Conservation (phyloP, 2,113 vertebrate genomes). For the Archocentrus centrarchus region DNA sequence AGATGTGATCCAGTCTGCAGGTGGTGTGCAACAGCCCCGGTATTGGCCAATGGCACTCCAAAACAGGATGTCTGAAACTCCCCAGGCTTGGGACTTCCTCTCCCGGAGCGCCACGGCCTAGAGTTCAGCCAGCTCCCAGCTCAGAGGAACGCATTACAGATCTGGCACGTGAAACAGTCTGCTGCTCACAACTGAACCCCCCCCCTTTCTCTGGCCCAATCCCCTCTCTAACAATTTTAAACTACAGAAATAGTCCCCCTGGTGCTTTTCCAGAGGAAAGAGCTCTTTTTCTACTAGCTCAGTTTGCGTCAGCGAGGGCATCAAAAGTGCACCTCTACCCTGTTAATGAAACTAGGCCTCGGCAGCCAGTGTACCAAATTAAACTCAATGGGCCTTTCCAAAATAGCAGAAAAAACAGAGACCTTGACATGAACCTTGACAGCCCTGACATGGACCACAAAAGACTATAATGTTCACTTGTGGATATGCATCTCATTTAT, state of each 20-base stretch:
- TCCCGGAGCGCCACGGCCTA: conserved; percentile 63
- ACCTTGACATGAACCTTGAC: conserved; percentile 63
- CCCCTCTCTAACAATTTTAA: conserved; percentile 72
- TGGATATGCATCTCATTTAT: conserved; percentile 48
- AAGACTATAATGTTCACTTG: conserved; percentile 31
- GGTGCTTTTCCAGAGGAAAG: conserved; percentile 75
- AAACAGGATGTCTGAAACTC: conserved; percentile 83
- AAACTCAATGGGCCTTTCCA: conserved; percentile 44
- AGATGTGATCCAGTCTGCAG: conserved; percentile 70
- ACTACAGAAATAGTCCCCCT: conserved; percentile 76
- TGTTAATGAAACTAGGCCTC: conserved; percentile 60
- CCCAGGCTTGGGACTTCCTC: conserved; percentile 78
- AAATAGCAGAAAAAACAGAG: conserved; percentile 26
- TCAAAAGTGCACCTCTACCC: conserved; percentile 66
- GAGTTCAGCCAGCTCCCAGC: conserved; percentile 74
- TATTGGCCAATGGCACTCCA: conserved; percentile 66
- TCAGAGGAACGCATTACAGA: conserved; percentile 75
- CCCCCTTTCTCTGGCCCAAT: conserved; percentile 38
- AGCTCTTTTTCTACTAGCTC: conserved; percentile 50
- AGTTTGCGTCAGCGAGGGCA: conserved; percentile 75
- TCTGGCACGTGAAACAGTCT: conserved; percentile 75
- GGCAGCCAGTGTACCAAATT: conserved; percentile 43
- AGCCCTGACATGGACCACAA: conserved; percentile 47
- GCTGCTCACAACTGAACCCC: conserved; percentile 59
- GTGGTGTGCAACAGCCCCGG: conserved; percentile 63